phyloP scores from a whole-genome alignment of 2,888 invertebrate species.

The Dioctria linearis region DNA sequence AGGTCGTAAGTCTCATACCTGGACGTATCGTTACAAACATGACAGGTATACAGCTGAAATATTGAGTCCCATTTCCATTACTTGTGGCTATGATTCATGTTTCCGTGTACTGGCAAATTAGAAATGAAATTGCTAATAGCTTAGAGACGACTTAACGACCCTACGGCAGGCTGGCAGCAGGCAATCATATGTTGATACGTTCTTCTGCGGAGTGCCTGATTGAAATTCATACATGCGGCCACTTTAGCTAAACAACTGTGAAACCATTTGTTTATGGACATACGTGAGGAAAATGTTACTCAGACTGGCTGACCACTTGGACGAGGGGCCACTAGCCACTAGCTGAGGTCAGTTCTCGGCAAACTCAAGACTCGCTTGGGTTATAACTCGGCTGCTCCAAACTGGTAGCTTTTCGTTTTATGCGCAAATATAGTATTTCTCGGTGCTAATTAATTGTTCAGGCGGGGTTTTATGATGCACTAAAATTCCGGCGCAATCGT shows the following conservation, averaged over 20 bases:
- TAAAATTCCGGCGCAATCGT: slow-evolving; percentile 48
- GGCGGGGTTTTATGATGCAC: slow-evolving; percentile 57
- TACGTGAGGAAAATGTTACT: slow-evolving; percentile 61
- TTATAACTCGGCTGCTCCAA: slow-evolving; percentile 32
- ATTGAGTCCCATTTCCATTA: slow-evolving; percentile 41
- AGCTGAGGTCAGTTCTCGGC: slow-evolving; percentile 37
- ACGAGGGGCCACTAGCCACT: slow-evolving; percentile 47
- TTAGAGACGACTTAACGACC: slow-evolving; percentile 48
- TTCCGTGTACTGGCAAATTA: slow-evolving; percentile 52
- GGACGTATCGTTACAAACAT: background rate
- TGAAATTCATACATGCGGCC: slow-evolving; percentile 61
- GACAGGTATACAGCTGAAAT: slow-evolving; percentile 18
- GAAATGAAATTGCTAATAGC: slow-evolving; percentile 51
- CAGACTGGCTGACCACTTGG: slow-evolving; percentile 44
- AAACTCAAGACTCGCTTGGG: slow-evolving; percentile 20
- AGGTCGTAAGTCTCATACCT: too few relatives aligned
- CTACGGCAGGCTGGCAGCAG: slow-evolving; percentile 8
- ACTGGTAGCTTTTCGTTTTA: slow-evolving; percentile 46
- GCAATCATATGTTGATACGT: background rate
- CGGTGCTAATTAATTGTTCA: slow-evolving; percentile 60
- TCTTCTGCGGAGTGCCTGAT: slow-evolving; percentile 59
- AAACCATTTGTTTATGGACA: slow-evolving; percentile 61
- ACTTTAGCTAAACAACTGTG: slow-evolving; percentile 62
- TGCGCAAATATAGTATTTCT: slow-evolving; percentile 52
- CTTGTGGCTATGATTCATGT: slow-evolving; percentile 46